Base-by-base conservation (phyloP, 2,888 invertebrate genomes). In the Hirtodrosophila duncani region DNA sequence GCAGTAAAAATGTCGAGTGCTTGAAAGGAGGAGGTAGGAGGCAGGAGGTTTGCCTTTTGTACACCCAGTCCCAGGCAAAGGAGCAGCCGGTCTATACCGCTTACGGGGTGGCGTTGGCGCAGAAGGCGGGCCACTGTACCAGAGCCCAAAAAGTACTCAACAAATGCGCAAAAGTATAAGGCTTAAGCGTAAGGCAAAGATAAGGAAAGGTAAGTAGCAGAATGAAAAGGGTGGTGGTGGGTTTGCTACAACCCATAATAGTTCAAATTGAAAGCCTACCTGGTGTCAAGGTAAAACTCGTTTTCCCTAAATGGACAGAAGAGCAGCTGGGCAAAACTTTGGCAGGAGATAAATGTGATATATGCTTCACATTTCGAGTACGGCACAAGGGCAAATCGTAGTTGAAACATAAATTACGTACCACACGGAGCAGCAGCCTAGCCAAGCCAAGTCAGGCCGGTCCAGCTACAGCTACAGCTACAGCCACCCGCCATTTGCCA, bases 31-130 rank as follows among this genome's bases (percentile, higher is more conserved):
- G 45, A 55, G 50, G 8, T 67, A 46, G 56, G 24, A 20, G 59
- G 66, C 26, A 52, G 61, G 52, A 61, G 69, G 38, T 33, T 30
- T 10, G 11, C 3, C 42, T 23, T 17, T 36, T 16, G 42, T 33
- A 5, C 26, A 3, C 31, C 34, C 56, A 44, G 44, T 4, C 20
- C 20, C 49, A 33, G 49, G 46, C 16, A 72, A 74, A 74, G 71
- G 75, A 68, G 79, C 79, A 75, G 79, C 75, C 74, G 66, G 42
- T 49, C 66, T 50, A 42, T 61, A 39, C 57, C 48, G 62, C 49
- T 70, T 39, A 53, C 23, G 70, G 75, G 74, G 63, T 67, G 74
- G 78, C 72, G 74, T 69, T 69, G 77, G 71, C 75, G 53, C 5
- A 51, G 65, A 31, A 31, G n/a, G n/a, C n/a, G n/a, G n/a, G n/a